Percentiles rank a stretch among this genome's conserved stretches.
Conservation (phyloP, 1,140 invertebrate genomes). For the Monomorium pharaonis region DNA sequence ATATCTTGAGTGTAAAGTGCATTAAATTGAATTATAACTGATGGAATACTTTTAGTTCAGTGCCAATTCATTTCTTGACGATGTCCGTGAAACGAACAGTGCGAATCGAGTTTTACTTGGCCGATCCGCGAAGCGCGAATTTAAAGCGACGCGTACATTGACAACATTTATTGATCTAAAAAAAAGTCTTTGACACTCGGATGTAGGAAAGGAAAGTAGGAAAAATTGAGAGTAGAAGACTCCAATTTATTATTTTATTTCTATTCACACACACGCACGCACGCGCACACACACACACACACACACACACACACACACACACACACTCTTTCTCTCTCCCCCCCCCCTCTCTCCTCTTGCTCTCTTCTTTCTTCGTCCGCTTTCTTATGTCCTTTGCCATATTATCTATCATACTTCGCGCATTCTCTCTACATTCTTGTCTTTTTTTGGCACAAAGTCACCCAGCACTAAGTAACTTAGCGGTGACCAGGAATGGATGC, state of each 20-base stretch:
- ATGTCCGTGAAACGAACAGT: background rate
- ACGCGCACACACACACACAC: no score
- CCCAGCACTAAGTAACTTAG: slow-evolving; percentile 68
- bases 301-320: no score
- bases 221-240: slow-evolving; percentile 65
- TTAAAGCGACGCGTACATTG: slow-evolving; percentile 68
- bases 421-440: slow-evolving; percentile 60
- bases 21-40: background rate
- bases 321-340: background rate
- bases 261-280: no score
- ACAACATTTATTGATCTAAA: slow-evolving; percentile 73
- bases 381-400: background rate
- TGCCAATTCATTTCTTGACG: background rate
- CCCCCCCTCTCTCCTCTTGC: background rate
- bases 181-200: slow-evolving; percentile 68
- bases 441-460: slow-evolving; percentile 73
- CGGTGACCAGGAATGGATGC: slow-evolving; percentile 57
- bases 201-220: slow-evolving; percentile 70
- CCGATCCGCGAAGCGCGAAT: slow-evolving; percentile 57
- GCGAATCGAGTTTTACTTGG: background rate
- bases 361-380: background rate
- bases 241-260: slow-evolving; percentile 57
- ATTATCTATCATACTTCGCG: slow-evolving; percentile 13
- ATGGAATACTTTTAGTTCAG: background rate
- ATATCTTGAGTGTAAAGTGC: background rate